Percentiles rank a stretch among this genome's conserved stretches.
Conservation (phyloP, 2,797 vertebrate genomes). For the Balearica regulorum region DNA sequence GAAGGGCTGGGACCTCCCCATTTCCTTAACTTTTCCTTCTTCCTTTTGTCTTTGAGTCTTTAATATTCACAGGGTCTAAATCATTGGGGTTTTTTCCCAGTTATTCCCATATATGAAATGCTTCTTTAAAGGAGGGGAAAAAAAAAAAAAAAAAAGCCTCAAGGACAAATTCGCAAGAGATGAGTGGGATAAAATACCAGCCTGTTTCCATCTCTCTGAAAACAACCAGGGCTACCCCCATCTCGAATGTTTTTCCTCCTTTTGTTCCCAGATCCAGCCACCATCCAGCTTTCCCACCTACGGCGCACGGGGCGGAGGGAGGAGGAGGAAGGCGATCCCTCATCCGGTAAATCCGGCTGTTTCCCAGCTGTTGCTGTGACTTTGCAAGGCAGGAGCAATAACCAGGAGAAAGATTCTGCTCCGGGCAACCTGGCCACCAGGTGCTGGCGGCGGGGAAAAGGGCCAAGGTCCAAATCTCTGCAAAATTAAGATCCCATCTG, state of each 20-base stretch:
- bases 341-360: neutral
- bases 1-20: neutral
- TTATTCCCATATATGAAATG: accelerated
- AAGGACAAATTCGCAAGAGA: neutral
- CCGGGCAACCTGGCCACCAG: neutral
- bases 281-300: neutral
- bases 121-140: neutral
- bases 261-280: neutral
- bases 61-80: neutral
- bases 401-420: neutral
- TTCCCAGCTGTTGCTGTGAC: neutral
- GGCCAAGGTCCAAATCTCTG: neutral
- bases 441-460: neutral
- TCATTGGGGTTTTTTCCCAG: neutral
- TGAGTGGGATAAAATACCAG: neutral
- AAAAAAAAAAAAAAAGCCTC: neutral
- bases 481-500: accelerated
- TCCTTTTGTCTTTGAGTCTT: neutral
- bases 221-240: neutral
- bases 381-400: neutral
- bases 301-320: neutral
- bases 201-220: neutral
- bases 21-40: neutral
- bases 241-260: neutral
- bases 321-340: neutral